phyloP scores from a whole-genome alignment of 2,888 invertebrate genomes.

The Escarpia spicata region DNA sequence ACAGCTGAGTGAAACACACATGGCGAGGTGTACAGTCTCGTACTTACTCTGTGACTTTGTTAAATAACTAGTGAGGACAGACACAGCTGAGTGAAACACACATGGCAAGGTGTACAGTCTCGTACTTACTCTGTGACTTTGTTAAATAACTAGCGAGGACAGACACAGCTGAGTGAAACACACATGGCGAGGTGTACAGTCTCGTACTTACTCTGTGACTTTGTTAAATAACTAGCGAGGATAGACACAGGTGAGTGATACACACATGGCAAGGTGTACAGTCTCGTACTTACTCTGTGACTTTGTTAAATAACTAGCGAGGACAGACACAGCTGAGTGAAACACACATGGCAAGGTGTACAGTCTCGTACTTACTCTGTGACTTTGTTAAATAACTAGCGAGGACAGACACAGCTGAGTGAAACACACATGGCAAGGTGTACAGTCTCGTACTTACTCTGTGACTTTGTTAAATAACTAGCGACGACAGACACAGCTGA shows the following conservation, averaged over 20 bases:
- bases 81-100: too few species aligned
- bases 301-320: constrained; percentile 25
- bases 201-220: constrained; percentile 39
- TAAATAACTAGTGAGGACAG: too few species aligned
- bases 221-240: constrained; percentile 18
- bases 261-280: background rate
- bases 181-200: background rate
- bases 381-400: constrained; percentile 34
- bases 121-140: constrained; percentile 40
- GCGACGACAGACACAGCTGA: too few species aligned
- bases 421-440: background rate
- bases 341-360: background rate
- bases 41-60: constrained; percentile 42
- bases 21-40: background rate
- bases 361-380: constrained; percentile 35
- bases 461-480: constrained; percentile 37
- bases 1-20: background rate
- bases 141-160: background rate
- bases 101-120: background rate
- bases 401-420: too few species aligned
- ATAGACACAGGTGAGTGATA: too few species aligned
- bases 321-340: too few species aligned
- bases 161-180: too few species aligned
- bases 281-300: constrained; percentile 39
- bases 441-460: constrained; percentile 34